Conservation (phyloP, 2,888 invertebrate species). For the Caenorhabditis zanzibari region DNA sequence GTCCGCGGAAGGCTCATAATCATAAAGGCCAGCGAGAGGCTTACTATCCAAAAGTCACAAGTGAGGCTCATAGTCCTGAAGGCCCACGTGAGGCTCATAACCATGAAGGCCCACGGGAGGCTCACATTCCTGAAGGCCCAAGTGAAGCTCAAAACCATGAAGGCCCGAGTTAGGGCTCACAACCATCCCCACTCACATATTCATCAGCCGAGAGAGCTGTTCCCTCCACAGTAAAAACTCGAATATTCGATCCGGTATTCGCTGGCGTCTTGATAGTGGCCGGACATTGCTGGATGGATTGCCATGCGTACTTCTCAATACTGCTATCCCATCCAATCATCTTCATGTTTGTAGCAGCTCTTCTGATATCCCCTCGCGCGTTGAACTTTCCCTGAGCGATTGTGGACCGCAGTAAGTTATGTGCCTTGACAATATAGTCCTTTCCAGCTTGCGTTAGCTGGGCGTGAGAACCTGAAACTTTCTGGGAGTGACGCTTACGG, state of each 20-base stretch:
- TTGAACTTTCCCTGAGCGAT: not conserved
- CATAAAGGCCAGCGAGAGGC: too few relatives aligned
- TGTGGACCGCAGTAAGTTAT: constrained; percentile 11
- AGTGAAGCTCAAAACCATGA: too few relatives aligned
- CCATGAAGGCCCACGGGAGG: too few relatives aligned
- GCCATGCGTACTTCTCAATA: not conserved
- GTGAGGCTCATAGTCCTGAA: too few relatives aligned
- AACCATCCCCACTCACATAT: not conserved
- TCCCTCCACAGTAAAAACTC: not conserved
- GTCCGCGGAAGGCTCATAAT: too few relatives aligned
- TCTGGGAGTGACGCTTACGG: not conserved
- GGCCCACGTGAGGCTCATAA: too few relatives aligned
- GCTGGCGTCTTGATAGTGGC: not conserved
- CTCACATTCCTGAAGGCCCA: too few relatives aligned
- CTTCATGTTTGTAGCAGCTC: constrained; percentile 17
- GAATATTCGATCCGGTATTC: not conserved
- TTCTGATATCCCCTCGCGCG: not conserved
- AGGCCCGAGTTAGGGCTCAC: too few relatives aligned
- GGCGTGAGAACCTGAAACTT: not conserved
- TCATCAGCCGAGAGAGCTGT: not conserved
- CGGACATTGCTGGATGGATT: not conserved
- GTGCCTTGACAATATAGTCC: constrained; percentile 1
- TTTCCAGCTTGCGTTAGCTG: constrained; percentile 20
- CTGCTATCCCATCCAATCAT: not conserved
- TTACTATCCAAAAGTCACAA: too few relatives aligned